Conservation (phyloP, 92 coral and sea anemone genomes). For the Palythoa grandis region DNA sequence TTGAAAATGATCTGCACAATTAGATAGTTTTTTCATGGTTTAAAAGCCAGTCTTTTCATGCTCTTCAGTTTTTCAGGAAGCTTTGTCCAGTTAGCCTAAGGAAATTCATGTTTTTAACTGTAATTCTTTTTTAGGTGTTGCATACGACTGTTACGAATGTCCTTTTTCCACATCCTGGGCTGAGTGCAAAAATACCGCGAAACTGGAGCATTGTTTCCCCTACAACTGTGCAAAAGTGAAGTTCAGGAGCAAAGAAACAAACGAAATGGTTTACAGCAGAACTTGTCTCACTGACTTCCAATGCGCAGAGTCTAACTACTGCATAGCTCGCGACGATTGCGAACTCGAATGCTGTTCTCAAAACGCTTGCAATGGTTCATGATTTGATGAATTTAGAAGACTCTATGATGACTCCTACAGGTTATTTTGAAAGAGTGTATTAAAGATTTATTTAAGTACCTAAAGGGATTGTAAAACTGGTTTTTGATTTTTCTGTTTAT, state of each 20-base stretch:
- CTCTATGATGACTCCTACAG: no score
- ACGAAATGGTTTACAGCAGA: neutral
- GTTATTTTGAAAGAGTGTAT: no score
- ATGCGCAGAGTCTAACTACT: neutral
- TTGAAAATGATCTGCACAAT: no score
- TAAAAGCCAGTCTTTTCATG: no score
- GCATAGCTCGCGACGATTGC: neutral
- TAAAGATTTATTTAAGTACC: no score
- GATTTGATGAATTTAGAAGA: no score
- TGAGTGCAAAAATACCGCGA: neutral
- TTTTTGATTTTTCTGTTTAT: no score
- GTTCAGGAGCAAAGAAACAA: neutral
- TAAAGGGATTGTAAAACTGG: no score
- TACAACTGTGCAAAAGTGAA: conserved; percentile 22
- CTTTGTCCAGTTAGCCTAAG: no score
- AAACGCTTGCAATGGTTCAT: neutral
- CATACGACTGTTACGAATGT: conserved; percentile 27
- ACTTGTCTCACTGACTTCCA: conserved; percentile 23
- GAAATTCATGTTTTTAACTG: no score
- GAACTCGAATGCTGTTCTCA: conserved; percentile 3
- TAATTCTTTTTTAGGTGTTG: neutral
- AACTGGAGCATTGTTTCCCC: neutral
- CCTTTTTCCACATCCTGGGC: conserved; percentile 1
- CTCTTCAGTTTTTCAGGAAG: no score
- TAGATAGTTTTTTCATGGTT: no score